phyloP scores from a whole-genome alignment of 2,797 vertebrate genomes.

The Hemitrygon akajei region DNA sequence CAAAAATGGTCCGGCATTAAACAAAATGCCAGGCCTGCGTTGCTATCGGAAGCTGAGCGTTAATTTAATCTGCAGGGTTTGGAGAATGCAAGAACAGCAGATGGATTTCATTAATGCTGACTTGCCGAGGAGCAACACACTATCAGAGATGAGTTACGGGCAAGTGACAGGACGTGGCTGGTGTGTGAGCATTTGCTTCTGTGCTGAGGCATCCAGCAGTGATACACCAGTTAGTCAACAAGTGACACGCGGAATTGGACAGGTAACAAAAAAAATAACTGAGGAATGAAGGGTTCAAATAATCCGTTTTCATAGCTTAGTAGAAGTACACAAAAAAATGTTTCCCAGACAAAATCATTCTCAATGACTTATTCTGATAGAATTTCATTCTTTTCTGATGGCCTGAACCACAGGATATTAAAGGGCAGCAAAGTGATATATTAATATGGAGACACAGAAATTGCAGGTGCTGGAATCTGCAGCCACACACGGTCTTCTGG shows the following conservation, averaged over 20 bases:
- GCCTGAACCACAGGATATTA: constrained; percentile 23
- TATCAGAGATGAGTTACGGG: not conserved
- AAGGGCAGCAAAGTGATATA: not conserved
- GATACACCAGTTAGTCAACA: not conserved
- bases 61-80: not conserved
- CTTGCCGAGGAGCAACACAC: not conserved
- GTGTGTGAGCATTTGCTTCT: not conserved
- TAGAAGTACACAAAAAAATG: not conserved
- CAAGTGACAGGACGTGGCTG: not conserved
- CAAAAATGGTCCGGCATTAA: not conserved
- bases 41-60: not conserved
- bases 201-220: not conserved
- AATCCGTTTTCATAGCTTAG: not conserved
- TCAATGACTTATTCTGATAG: not conserved
- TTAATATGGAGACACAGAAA: not conserved
- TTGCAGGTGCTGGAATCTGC: too few species aligned
- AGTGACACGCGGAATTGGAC: not conserved
- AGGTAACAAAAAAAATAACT: not conserved
- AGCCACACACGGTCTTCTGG: too few species aligned
- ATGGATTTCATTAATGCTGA: not conserved
- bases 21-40: not conserved
- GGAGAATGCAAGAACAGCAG: not conserved
- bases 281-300: not conserved
- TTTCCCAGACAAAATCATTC: not conserved
- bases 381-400: constrained; percentile 3